A percentile compares a stretch with the other conserved stretches of the same genome.
Conservation (phyloP, 2,888 invertebrate genomes). For the Lepidonotus clava region DNA sequence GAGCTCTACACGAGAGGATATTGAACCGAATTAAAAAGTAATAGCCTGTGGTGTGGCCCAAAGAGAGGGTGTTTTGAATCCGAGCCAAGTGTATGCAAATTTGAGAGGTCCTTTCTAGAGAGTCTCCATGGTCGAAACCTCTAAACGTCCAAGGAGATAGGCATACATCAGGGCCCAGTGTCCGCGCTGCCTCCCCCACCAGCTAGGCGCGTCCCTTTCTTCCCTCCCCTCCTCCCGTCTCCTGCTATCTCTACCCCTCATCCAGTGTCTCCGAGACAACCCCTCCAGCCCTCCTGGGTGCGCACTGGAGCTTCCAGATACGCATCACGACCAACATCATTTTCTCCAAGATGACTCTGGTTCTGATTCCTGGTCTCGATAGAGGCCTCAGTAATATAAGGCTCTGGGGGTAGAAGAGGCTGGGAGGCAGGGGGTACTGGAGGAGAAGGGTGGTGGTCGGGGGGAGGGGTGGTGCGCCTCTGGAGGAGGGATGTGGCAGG, state of each 20-base stretch:
- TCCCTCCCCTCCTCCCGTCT: background rate
- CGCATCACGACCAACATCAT: constrained; percentile 26
- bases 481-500: background rate
- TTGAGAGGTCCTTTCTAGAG: too few relatives aligned
- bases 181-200: background rate
- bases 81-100: too few relatives aligned
- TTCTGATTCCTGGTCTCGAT: constrained; percentile 32
- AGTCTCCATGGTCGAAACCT: too few relatives aligned
- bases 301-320: constrained; percentile 25
- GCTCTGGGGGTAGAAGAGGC: background rate
- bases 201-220: background rate
- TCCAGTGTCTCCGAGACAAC: background rate
- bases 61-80: too few relatives aligned
- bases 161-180: too few relatives aligned
- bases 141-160: too few relatives aligned
- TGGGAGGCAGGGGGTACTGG: background rate
- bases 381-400: constrained; percentile 10
- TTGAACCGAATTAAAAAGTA: too few relatives aligned
- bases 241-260: constrained; percentile 4
- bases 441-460: background rate
- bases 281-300: background rate
- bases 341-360: constrained; percentile 29
- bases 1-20: too few relatives aligned
- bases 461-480: background rate
- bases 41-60: too few relatives aligned